These are phyloP conservation scores for Stegastes partitus DNA, from an alignment of 2,113 vertebrate species.

Conservation along the genomic window DNA sequence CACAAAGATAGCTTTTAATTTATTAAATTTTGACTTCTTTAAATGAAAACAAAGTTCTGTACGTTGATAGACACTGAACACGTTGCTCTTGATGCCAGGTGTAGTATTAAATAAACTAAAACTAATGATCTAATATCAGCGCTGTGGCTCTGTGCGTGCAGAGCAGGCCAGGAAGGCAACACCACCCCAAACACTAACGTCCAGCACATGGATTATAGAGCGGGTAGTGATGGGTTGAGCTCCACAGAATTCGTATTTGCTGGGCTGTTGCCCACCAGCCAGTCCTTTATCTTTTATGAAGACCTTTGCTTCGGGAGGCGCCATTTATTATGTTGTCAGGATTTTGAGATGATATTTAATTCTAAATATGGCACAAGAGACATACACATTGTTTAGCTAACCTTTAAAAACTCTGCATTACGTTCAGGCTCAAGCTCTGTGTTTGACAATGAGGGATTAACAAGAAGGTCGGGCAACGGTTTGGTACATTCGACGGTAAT, in stretches of 20 bases:
- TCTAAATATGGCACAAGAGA: neutral
- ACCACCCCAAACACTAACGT: neutral
- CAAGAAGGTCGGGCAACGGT: too few species aligned
- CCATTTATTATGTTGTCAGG: neutral
- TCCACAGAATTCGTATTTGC: neutral
- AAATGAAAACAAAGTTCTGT: neutral
- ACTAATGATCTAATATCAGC: neutral
- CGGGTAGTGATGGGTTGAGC: neutral
- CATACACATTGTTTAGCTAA: neutral
- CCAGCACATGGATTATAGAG: neutral
- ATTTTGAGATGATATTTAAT: conserved; percentile 6
- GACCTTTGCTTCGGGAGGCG: neutral
- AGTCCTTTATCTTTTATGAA: neutral
- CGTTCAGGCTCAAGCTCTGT: neutral
- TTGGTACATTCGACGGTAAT: too few species aligned
- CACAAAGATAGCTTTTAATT: too few species aligned
- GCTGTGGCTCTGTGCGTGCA: too few species aligned
- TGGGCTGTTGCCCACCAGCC: neutral
- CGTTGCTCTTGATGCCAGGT: neutral
- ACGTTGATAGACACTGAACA: neutral
- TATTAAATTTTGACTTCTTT: too few species aligned
- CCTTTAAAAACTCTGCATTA: neutral
- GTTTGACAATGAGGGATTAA: neutral
- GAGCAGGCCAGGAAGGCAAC: too few species aligned
- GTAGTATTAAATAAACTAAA: neutral